Percentiles rank a stretch among this genome's conserved stretches.
phyloP scores from a whole-genome alignment of 2,888 invertebrate species.

The Pyrochroa serraticornis region DNA sequence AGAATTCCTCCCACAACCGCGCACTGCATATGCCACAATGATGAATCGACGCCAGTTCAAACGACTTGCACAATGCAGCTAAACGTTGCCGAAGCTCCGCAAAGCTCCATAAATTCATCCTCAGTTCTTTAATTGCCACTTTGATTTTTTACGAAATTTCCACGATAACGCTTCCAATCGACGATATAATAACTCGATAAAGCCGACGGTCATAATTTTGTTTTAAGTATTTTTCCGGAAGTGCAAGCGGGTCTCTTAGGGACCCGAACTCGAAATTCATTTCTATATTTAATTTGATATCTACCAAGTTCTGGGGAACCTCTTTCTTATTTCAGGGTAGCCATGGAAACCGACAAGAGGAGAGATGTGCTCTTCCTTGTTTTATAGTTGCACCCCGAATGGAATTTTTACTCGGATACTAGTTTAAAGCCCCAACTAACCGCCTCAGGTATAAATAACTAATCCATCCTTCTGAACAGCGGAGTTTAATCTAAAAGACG shows the following conservation, averaged over 20 bases:
- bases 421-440: neutral
- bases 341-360: conserved; percentile 35
- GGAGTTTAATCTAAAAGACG: too few species aligned
- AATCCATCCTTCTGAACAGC: too few species aligned
- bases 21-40: conserved; percentile 31
- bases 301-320: conserved; percentile 38
- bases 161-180: conserved; percentile 7
- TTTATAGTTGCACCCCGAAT: conserved; percentile 26
- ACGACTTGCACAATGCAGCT: conserved; percentile 17
- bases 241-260: conserved; percentile 40
- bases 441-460: neutral
- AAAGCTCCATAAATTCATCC: conserved; percentile 4
- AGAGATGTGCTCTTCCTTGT: conserved; percentile 29
- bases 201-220: conserved; percentile 44
- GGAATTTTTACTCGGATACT: conserved; percentile 18
- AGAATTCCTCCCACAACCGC: conserved; percentile 30
- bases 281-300: conserved; percentile 53
- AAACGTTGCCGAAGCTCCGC: conserved; percentile 4
- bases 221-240: conserved; percentile 47
- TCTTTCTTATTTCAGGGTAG: conserved; percentile 44
- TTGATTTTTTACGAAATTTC: neutral
- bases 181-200: conserved; percentile 33
- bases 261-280: conserved; percentile 44
- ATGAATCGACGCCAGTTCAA: conserved; percentile 24
- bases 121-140: conserved; percentile 1